These are phyloP conservation scores for Enteromius unitaeniatus DNA, from an alignment of 2,797 vertebrate species.

Conservation along the genomic window DNA sequence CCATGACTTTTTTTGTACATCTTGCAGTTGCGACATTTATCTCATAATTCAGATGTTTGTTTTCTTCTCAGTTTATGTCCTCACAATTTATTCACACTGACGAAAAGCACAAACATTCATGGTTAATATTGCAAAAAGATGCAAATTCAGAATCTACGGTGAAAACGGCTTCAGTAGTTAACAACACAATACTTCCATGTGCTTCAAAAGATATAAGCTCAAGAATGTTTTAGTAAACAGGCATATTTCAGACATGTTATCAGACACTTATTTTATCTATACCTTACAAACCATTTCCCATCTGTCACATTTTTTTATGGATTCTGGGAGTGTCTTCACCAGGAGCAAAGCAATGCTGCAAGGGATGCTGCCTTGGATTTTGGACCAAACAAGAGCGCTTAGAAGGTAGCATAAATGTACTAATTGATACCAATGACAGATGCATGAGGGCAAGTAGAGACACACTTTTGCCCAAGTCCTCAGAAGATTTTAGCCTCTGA, in stretches of 20 bases:
- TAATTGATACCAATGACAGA: background rate
- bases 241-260: background rate
- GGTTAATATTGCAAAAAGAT: background rate
- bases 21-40: background rate
- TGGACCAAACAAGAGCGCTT: background rate
- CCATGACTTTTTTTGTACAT: background rate
- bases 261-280: background rate
- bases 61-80: background rate
- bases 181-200: background rate
- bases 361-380: background rate
- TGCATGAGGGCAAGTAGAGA: background rate
- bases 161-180: no score
- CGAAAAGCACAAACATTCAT: background rate
- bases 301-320: background rate
- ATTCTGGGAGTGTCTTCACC: background rate
- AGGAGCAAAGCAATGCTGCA: background rate
- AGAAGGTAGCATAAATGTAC: background rate
- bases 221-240: background rate
- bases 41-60: background rate
- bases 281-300: background rate
- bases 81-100: background rate
- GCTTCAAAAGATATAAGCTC: background rate
- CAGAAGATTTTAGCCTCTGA: slow-evolving; percentile 17
- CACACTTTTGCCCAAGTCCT: slow-evolving; percentile 4
- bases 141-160: no score